These are phyloP conservation scores for Notothenia rossii DNA, from an alignment of 2,113 vertebrate genomes.

Conservation along the genomic window DNA sequence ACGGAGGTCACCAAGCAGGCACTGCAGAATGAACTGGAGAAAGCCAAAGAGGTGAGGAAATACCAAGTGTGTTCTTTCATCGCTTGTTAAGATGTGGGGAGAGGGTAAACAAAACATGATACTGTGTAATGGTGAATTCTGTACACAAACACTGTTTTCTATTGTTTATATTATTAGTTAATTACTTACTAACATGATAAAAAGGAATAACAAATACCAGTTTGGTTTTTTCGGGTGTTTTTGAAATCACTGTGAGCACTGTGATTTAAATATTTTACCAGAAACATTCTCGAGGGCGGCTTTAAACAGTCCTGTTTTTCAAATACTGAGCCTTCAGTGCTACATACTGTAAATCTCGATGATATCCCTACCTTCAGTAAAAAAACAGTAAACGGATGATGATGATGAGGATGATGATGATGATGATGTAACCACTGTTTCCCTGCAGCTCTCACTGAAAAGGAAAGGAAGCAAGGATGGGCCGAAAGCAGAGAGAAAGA, in stretches of 20 bases:
- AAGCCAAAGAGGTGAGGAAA: constrained; percentile 93
- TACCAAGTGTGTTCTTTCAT: neutral
- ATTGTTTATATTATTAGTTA: neutral
- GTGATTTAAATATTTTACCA: constrained; percentile 22
- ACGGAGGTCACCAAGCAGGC: constrained; percentile 97
- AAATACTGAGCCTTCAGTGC: constrained; percentile 33
- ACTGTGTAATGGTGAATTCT: too few species aligned
- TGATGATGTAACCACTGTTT: constrained; percentile 59
- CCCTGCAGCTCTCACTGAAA: constrained; percentile 90
- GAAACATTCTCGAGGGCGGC: constrained; percentile 20
- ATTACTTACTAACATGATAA: constrained; percentile 1
- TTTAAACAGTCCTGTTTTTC: constrained; percentile 36
- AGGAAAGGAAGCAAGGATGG: constrained; percentile 96
- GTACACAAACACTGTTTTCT: neutral
- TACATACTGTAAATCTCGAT: constrained; percentile 42
- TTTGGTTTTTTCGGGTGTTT: neutral
- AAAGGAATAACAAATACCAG: neutral
- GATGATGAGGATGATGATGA: constrained; percentile 16
- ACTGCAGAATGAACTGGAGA: constrained; percentile 95
- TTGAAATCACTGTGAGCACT: constrained; percentile 10
- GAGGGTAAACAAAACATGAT: neutral
- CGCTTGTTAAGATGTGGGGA: neutral
- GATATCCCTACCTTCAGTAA: constrained; percentile 49
- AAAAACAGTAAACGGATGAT: constrained; percentile 38
- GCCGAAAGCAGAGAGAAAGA: constrained; percentile 92